Evolutionary conservation across 2,888 invertebrate species (phyloP).

Genomic region (Aleiodes testaceus): DNA sequence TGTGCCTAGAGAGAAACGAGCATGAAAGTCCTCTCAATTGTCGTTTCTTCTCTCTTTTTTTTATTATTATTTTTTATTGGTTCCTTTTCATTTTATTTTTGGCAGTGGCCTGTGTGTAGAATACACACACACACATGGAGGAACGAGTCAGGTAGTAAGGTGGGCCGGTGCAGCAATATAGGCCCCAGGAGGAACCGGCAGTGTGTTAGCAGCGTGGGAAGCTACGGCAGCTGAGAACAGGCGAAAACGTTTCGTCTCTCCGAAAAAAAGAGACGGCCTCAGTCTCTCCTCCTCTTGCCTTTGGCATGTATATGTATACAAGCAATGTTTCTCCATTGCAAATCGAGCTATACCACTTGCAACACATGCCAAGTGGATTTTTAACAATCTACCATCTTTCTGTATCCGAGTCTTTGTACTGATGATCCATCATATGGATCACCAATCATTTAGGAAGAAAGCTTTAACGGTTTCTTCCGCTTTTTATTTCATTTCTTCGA

Average conservation of each 20-base stretch:
- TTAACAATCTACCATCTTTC: slow-evolving; percentile 7
- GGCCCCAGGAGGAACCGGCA: slow-evolving; percentile 51
- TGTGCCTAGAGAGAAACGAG: slow-evolving; percentile 42
- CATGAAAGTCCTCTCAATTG: slow-evolving; percentile 42
- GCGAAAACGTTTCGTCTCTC: slow-evolving; percentile 47
- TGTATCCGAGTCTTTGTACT: slow-evolving; percentile 8
- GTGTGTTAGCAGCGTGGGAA: slow-evolving; percentile 68
- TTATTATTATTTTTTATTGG: slow-evolving; percentile 3
- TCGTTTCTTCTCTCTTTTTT: slow-evolving; percentile 31
- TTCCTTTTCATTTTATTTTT: slow-evolving; percentile 3
- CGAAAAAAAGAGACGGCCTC: slow-evolving; percentile 42
- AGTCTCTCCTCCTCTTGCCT: slow-evolving; percentile 38
- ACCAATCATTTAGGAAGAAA: slow-evolving; percentile 9
- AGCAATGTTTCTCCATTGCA: slow-evolving; percentile 22
- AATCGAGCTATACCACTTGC: slow-evolving; percentile 19
- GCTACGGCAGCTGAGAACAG: slow-evolving; percentile 69
- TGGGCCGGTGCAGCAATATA: slow-evolving; percentile 57
- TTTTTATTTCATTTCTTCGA: background rate
- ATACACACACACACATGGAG: slow-evolving; percentile 16
- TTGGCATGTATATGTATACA: slow-evolving; percentile 28
- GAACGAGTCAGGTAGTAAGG: slow-evolving; percentile 63
- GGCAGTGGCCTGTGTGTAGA: slow-evolving; percentile 13
- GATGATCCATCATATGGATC: slow-evolving; percentile 27
- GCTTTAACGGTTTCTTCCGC: background rate
- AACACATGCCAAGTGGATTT: slow-evolving; percentile 12